Base-by-base conservation (phyloP, 2,888 invertebrate genomes). In the Horisme vitalbata region DNA sequence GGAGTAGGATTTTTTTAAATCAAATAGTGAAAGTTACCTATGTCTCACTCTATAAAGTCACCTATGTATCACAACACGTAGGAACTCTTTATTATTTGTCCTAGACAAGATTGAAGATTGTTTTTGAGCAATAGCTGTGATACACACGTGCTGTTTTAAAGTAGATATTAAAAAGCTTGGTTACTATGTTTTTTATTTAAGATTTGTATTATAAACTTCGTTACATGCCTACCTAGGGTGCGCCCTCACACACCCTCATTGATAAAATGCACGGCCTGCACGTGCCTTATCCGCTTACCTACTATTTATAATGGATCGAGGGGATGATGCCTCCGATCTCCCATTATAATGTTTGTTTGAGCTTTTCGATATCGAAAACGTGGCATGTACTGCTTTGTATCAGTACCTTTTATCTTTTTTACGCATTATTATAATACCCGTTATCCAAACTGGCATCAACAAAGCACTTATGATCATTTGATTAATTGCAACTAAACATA, bases 231-330 rank as follows among this genome's bases (percentile, higher is more conserved):
- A 38, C 4, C 76, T 77, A 79, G 76, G 78, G 79, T 58, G 68
- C 64, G 65, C 61, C 54, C 41, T 18, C 31, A 31, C 63, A 59
- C 65, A 51, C 47, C 48, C 62, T 71, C 75, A 67, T 71, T 79
- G 80, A 85, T 83, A 83, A 82, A 85, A 84, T 55, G 56, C 52
- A 52, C 83, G 83, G 36, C 78, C 65, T 79, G 83, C 87, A 83
- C 87, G 85, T 84, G 85, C 79, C 75, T 70, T 72, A 79, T 76
- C 81, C 76, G 82, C 81, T 82, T 79, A 79, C 78, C 78, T 71
- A 71, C 75, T 76, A 74, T 79, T 82, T 79, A 83, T 79, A 79
- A 81, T 79, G 79, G 80, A 82, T 77, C 60, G 46, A 65, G 62
- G 59, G 59, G 53, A 57, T 55, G 45, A 47, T 48, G 46, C 55